Evolutionary conservation across 2,113 vertebrate genomes (phyloP), one percentile per base, ranked within the genome.

Genomic region (Sprattus sprattus): DNA sequence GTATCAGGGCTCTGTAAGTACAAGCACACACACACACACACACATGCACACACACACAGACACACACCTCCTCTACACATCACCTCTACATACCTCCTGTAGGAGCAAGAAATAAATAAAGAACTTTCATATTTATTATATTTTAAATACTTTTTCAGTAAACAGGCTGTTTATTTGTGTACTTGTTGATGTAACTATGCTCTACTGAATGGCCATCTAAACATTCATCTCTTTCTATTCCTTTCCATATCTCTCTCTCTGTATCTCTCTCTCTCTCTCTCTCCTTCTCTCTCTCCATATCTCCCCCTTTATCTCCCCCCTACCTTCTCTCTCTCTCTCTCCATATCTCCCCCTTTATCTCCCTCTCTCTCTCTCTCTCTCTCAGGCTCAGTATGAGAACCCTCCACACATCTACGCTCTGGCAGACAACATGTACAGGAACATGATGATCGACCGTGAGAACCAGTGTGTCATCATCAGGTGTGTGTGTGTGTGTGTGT

Each of bases 401-500:
- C 98, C 98, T 75, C 98, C 98, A 45, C 98, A 99, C 89, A 99
- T 99, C 93, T 99, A 99, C 45, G 98, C 98, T 80, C 96, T 99
- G 86, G 97, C 98, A 15, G 98, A 99, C 91, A 97, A 96, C 90
- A 99, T 99, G 98, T 99, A 98, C 95, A 95, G 98, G 90, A 99
- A 99, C 92, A 99, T 99, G 98, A 98, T 99, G 91, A 99, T 99
- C 67, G 98, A 99, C 92, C 92, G 97, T 84, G 98, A 99, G 93
- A 98, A 98, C 93, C 98, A 99, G 50, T 99, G 98, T 88, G 98
- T 99, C 93, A 99, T 99, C 90, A 99, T 99, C 94, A 99, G 98
- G 98, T 99, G 95, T 92, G 91, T 64, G 8, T 46, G 64, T 84
- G 75, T 45, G 64, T 67, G 81, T 46, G 81, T 45, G 44, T 47